These are phyloP conservation scores for Microctenopoma stevenorrisi DNA, from an alignment of 2,797 vertebrate species.

Conservation along the genomic window DNA sequence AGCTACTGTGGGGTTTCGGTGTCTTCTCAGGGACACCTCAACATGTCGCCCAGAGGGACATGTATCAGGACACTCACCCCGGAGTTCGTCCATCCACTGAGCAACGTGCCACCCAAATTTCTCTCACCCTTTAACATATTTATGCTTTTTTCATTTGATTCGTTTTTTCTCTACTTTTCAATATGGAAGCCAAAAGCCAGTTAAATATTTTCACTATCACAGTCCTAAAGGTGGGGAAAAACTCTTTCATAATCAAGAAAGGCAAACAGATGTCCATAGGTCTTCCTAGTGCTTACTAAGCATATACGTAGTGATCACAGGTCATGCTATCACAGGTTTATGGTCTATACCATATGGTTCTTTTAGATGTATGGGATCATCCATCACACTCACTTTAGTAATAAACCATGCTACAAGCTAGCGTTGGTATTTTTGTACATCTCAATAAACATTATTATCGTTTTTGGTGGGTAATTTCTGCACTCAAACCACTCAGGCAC, in stretches of 20 bases:
- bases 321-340: too few relatives aligned
- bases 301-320: not conserved
- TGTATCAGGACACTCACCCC: too few relatives aligned
- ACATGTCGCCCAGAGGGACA: too few relatives aligned
- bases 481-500: not conserved
- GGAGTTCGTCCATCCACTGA: too few relatives aligned
- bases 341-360: too few relatives aligned
- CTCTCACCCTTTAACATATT: constrained; percentile 10
- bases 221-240: constrained; percentile 3
- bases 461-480: not conserved
- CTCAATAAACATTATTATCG: not conserved
- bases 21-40: too few relatives aligned
- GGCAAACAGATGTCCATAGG: not conserved
- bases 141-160: not conserved
- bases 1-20: too few relatives aligned
- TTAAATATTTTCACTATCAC: too few relatives aligned
- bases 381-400: not conserved
- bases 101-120: not conserved
- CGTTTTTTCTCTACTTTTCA: not conserved
- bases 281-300: not conserved
- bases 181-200: not conserved
- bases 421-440: not conserved
- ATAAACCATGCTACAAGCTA: not conserved
- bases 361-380: not conserved
- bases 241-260: not conserved